Conservation (phyloP, 2,888 invertebrate genomes). For the Torymus auratus region DNA sequence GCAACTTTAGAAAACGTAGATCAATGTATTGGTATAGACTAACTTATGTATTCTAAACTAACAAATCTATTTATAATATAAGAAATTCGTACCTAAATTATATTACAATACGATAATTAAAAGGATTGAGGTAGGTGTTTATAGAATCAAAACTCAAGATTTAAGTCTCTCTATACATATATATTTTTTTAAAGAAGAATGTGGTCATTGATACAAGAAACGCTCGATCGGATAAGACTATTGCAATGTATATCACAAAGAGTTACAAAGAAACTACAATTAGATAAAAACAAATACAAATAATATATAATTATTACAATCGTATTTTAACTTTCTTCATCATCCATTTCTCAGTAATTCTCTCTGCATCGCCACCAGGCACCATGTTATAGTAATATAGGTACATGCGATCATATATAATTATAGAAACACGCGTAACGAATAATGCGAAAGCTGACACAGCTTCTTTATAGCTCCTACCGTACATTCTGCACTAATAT, state of each 20-base stretch:
- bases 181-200: conserved; percentile 69
- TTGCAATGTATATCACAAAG: conserved; percentile 77
- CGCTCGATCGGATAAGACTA: conserved; percentile 74
- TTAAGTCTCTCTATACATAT: conserved; percentile 57
- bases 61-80: too few species aligned
- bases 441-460: conserved; percentile 22
- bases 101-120: background rate
- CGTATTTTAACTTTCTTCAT: conserved; percentile 58
- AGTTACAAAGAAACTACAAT: conserved; percentile 76
- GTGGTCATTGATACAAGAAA: conserved; percentile 74
- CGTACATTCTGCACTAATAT: conserved; percentile 29
- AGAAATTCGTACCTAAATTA: too few species aligned
- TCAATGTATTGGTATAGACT: too few species aligned
- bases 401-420: conserved; percentile 24
- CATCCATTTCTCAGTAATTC: conserved; percentile 61
- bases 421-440: conserved; percentile 35
- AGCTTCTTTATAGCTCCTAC: conserved; percentile 18
- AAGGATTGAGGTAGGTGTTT: background rate
- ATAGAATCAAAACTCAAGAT: conserved; percentile 25
- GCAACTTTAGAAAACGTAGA: too few species aligned
- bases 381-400: conserved; percentile 63
- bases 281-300: conserved; percentile 75
- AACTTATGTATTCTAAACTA: too few species aligned
- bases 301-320: conserved; percentile 70
- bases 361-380: conserved; percentile 71